Percentiles rank a stretch among this genome's conserved stretches.
Conservation (phyloP, 2,888 invertebrate genomes). For the Melieria picta region DNA sequence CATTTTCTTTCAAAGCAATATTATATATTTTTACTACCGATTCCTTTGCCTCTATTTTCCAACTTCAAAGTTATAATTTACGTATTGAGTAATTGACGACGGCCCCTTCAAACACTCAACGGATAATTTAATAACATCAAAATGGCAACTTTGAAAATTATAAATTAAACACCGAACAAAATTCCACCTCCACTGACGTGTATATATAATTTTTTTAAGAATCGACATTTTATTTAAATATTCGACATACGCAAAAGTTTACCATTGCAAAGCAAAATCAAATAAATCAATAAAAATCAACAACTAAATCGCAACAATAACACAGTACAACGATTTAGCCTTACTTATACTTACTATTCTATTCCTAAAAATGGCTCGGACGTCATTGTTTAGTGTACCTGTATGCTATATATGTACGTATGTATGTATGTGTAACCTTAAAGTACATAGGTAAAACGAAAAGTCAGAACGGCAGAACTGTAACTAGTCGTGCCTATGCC, state of each 20-base stretch:
- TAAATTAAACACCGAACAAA: conserved; percentile 37
- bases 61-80: too few relatives aligned
- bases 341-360: conserved; percentile 38
- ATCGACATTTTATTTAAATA: conserved; percentile 35
- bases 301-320: conserved; percentile 24
- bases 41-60: too few relatives aligned
- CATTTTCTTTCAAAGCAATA: too few relatives aligned
- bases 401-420: not conserved
- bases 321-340: conserved; percentile 50
- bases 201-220: conserved; percentile 65
- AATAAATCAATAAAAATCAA: conserved; percentile 15
- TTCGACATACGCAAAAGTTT: not conserved
- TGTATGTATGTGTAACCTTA: conserved; percentile 19
- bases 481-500: too few relatives aligned
- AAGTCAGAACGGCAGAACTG: too few relatives aligned
- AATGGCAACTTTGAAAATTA: conserved; percentile 4
- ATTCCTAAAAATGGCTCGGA: not conserved
- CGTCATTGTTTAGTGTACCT: not conserved
- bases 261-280: not conserved
- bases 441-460: too few relatives aligned
- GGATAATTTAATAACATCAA: too few relatives aligned
- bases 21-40: too few relatives aligned
- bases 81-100: too few relatives aligned
- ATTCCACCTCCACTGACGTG: conserved; percentile 57
- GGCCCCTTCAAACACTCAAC: too few relatives aligned